A percentile compares a stretch with the other conserved stretches of the same genome.
Evolutionary conservation across 2,888 invertebrate species (phyloP).

Genomic region (Sepiola atlantica): DNA sequence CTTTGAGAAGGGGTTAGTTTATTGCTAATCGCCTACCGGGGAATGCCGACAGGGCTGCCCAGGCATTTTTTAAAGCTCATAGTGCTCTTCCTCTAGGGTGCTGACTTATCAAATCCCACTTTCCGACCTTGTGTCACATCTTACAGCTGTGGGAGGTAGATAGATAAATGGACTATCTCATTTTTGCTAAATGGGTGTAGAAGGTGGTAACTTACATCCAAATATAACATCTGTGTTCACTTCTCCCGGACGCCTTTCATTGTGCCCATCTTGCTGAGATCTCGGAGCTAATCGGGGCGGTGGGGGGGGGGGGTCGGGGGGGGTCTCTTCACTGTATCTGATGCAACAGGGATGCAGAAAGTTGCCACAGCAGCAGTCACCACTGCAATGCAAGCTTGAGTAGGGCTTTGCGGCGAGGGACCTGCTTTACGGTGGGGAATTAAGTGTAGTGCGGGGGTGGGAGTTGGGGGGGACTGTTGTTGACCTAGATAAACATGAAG

Average conservation of each 20-base stretch:
- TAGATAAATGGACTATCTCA: too few relatives aligned
- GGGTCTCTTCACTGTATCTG: neutral
- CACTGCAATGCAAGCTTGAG: neutral
- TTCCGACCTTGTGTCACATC: too few relatives aligned
- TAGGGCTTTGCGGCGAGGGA: neutral
- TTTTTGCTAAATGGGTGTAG: too few relatives aligned
- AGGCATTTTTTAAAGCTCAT: too few relatives aligned
- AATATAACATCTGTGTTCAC: too few relatives aligned
- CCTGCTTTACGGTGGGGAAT: neutral
- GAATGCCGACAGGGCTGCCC: too few relatives aligned
- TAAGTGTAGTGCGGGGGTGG: neutral
- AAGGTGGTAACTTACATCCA: neutral
- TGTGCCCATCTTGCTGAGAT: neutral
- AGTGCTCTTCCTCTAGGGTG: too few relatives aligned
- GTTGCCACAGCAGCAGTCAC: neutral
- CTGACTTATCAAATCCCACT: too few relatives aligned
- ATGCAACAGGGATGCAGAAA: conserved; percentile 9
- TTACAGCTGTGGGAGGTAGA: too few relatives aligned
- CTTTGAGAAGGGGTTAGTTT: too few relatives aligned
- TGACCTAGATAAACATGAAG: conserved; percentile 32
- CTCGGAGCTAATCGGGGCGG: neutral
- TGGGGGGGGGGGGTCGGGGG: too few relatives aligned
- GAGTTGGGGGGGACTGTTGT: neutral
- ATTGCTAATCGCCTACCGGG: too few relatives aligned
- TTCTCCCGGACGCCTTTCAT: neutral